Base-by-base conservation (phyloP, 2,113 vertebrate species). In the Atherinomorus stipes region DNA sequence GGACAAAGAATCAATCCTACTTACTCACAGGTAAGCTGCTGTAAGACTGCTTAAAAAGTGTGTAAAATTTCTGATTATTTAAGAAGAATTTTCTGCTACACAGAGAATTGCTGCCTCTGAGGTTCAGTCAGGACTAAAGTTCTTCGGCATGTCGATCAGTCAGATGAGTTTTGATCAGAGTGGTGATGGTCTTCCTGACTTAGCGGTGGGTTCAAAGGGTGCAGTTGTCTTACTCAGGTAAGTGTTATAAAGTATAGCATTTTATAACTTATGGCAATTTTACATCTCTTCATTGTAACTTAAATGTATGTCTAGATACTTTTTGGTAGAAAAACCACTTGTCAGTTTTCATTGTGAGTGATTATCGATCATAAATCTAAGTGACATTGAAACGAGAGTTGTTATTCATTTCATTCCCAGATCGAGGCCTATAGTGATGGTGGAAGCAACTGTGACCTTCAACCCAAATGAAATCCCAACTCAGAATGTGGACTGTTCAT, bases 151-250 rank as follows among this genome's bases (percentile, higher is more conserved):
- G n/a, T n/a, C n/a, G n/a, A n/a, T n/a, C n/a, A n/a, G n/a, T n/a
- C n/a, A n/a, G n/a, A n/a, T n/a, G n/a, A n/a, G n/a, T n/a, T n/a
- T n/a, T n/a, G n/a, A n/a, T n/a, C n/a, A n/a, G n/a, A n/a, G n/a
- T n/a, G n/a, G n/a, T n/a, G n/a, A n/a, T n/a, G n/a, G n/a, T n/a
- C n/a, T n/a, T n/a, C n/a, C n/a, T n/a, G n/a, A n/a, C n/a, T n/a
- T n/a, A n/a, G n/a, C n/a, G n/a, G n/a, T n/a, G n/a, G n/a, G n/a
- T n/a, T n/a, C n/a, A n/a, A n/a, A n/a, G n/a, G n/a, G n/a, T n/a
- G n/a, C n/a, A n/a, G n/a, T n/a, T n/a, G 4, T 90, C 91, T 11
- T 75, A 91, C 4, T 95, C 72, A 91, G 94, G 94, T 95, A 76
- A 50, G 21, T 72, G 23, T 7, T 64, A 58, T 11, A 52, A 16